Conservation (phyloP, 2,113 vertebrate species). For the Gallinago jamesoni region DNA sequence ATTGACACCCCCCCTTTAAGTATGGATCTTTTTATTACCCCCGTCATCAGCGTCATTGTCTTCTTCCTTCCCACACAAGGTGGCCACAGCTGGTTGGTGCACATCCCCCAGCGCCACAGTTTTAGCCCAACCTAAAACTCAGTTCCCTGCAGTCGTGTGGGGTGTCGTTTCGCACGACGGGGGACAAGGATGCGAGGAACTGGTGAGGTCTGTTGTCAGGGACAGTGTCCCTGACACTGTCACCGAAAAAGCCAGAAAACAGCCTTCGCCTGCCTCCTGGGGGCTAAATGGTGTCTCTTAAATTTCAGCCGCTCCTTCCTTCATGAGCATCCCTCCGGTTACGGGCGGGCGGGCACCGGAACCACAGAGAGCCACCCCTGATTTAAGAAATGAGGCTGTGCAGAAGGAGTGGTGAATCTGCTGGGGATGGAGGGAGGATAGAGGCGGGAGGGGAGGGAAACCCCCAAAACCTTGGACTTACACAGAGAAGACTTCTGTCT, state of each 20-base stretch:
- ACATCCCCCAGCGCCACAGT: not conserved
- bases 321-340: too few relatives aligned
- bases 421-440: not conserved
- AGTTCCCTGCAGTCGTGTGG: not conserved
- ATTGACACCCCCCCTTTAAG: too few relatives aligned
- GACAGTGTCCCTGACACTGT: not conserved
- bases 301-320: not conserved
- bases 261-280: not conserved
- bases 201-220: not conserved
- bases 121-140: not conserved
- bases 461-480: not conserved
- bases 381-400: too few relatives aligned
- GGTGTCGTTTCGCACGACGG: not conserved
- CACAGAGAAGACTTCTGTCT: not conserved
- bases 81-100: not conserved
- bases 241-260: not conserved
- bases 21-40: too few relatives aligned
- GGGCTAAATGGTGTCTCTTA: not conserved
- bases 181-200: not conserved
- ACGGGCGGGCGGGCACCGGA: too few relatives aligned
- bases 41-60: fast-evolving
- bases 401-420: not conserved
- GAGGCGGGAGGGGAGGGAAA: too few relatives aligned
- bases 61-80: not conserved
- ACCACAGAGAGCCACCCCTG: too few relatives aligned